Evolutionary conservation across 1,140 invertebrate species (phyloP).

Genomic region (Mya arenaria): DNA sequence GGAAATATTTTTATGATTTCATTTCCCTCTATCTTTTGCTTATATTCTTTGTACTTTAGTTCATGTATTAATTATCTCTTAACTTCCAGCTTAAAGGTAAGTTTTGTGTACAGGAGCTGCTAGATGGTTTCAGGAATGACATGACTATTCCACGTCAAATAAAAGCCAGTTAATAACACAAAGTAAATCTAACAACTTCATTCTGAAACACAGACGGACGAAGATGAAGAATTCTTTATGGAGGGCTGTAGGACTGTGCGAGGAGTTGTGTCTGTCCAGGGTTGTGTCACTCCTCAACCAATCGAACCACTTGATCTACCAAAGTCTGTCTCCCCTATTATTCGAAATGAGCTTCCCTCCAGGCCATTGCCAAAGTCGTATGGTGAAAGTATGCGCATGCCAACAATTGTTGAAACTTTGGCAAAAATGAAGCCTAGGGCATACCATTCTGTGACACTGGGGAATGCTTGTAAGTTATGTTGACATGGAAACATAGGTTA

Average conservation of each 20-base stretch:
- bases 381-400: constrained; percentile 50
- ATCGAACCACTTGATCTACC: constrained; percentile 40
- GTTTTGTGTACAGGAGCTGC: no score
- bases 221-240: constrained; percentile 38
- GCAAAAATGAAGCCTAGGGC: constrained; percentile 47
- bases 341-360: constrained; percentile 42
- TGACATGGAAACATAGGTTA: neutral
- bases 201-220: constrained; percentile 32
- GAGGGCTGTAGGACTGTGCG: constrained; percentile 7
- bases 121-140: no score
- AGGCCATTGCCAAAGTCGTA: constrained; percentile 46
- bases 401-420: constrained; percentile 50
- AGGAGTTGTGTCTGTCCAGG: constrained; percentile 33
- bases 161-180: no score
- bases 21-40: no score
- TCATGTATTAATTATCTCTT: no score
- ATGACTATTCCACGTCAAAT: no score
- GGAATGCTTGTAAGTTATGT: constrained; percentile 55
- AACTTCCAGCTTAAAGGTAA: no score
- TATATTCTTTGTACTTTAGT: no score
- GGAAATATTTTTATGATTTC: no score
- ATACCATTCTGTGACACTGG: constrained; percentile 43
- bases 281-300: constrained; percentile 39
- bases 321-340: neutral
- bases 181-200: no score